These are phyloP conservation scores for Tipula helvola DNA, from an alignment of 2,888 invertebrate species.

Conservation along the genomic window DNA sequence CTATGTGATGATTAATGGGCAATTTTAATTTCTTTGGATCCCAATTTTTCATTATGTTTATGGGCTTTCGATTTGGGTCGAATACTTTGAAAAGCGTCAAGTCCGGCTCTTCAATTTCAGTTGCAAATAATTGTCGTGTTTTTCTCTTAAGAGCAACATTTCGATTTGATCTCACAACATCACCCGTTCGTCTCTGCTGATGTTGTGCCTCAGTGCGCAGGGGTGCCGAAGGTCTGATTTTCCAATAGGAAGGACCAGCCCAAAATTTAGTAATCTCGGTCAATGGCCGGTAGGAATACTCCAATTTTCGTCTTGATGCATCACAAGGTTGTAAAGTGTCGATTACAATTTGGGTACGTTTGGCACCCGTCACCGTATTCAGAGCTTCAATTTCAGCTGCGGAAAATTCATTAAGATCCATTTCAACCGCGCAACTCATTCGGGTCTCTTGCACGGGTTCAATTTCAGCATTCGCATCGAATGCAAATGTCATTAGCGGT, in stretches of 20 bases:
- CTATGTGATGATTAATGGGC: constrained; percentile 24
- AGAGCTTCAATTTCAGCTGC: constrained; percentile 29
- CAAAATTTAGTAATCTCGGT: constrained; percentile 43
- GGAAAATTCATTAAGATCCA: constrained; percentile 34
- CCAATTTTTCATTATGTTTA: constrained; percentile 32
- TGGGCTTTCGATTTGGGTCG: constrained; percentile 21
- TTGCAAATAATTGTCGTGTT: constrained; percentile 4
- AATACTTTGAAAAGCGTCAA: constrained; percentile 15
- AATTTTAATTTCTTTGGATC: constrained; percentile 31
- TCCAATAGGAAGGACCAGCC: constrained; percentile 80
- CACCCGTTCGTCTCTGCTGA: not conserved
- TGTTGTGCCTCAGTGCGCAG: not conserved
- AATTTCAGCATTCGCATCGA: constrained; percentile 50
- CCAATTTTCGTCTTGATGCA: constrained; percentile 39
- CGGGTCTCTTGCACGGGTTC: constrained; percentile 39
- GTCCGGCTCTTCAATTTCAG: constrained; percentile 24
- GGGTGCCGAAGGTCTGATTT: constrained; percentile 40
- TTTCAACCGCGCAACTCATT: constrained; percentile 17
- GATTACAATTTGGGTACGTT: constrained; percentile 34
- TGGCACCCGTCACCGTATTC: constrained; percentile 29
- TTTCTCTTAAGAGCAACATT: not conserved
- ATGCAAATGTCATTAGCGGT: constrained; percentile 40
- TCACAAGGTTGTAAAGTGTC: constrained; percentile 44
- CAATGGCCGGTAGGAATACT: constrained; percentile 57
- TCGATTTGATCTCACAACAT: not conserved